Evolutionary conservation across 2,113 vertebrate species (phyloP).

Genomic region (Indri indri): DNA sequence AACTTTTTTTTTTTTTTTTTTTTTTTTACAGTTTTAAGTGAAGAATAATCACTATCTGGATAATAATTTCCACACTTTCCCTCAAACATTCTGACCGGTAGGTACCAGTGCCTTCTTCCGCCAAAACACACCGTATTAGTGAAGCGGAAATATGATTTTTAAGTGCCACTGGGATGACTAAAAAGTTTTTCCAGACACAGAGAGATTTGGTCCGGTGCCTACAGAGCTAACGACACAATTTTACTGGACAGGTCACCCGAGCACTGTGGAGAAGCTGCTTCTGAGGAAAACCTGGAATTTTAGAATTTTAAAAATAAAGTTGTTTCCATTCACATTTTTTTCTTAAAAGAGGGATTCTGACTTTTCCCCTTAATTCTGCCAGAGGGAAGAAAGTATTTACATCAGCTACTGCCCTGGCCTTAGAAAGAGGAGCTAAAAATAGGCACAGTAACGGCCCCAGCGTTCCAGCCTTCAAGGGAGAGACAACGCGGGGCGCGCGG

Average conservation of each 20-base stretch:
- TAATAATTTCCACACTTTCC: not conserved
- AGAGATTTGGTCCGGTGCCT: too few species aligned
- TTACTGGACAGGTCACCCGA: not conserved
- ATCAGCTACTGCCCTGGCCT: rapidly evolving
- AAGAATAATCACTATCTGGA: not conserved
- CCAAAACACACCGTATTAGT: not conserved
- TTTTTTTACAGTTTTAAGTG: not conserved
- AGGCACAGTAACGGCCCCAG: rapidly evolving
- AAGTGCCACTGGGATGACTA: not conserved
- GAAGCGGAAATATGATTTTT: not conserved
- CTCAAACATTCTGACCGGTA: not conserved
- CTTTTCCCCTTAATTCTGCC: not conserved
- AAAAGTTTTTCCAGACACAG: not conserved
- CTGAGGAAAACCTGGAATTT: not conserved
- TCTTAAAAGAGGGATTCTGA: not conserved
- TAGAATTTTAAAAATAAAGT: not conserved
- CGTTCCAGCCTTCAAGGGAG: rapidly evolving
- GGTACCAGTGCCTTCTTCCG: not conserved
- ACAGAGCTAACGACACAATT: not conserved
- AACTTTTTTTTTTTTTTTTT: not conserved
- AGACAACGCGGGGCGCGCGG: rapidly evolving
- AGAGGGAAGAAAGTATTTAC: not conserved
- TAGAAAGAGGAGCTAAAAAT: not conserved
- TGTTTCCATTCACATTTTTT: not conserved
- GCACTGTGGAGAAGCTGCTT: not conserved